Evolutionary conservation across 2,888 invertebrate species (phyloP).

Genomic region (Lasioglossum villosulum): DNA sequence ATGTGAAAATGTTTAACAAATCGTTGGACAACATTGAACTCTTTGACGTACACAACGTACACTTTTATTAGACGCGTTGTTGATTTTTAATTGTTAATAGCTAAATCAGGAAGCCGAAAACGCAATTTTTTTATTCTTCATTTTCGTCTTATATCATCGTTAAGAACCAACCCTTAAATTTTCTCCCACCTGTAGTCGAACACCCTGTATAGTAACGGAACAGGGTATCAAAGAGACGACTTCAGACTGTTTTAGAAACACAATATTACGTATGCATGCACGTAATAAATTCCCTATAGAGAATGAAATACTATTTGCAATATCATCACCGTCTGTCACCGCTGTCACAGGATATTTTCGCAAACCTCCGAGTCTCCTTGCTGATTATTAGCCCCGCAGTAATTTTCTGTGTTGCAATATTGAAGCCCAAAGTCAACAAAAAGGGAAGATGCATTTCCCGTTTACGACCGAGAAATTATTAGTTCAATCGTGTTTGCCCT

Average conservation of each 20-base stretch:
- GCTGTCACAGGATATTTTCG: background rate
- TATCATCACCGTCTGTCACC: background rate
- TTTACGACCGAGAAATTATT: background rate
- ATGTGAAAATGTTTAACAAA: too few species aligned
- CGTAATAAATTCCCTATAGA: background rate
- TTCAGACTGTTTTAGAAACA: background rate
- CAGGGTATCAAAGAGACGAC: accelerated
- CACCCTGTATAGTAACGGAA: too few species aligned
- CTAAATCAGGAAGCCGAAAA: too few species aligned
- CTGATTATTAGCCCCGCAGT: background rate
- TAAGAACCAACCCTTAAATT: too few species aligned
- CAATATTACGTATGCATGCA: background rate
- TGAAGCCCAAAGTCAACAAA: background rate
- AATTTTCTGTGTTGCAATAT: background rate
- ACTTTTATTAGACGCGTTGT: too few species aligned
- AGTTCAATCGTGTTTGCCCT: background rate
- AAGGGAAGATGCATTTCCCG: background rate
- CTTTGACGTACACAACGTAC: too few species aligned
- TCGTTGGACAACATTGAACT: too few species aligned
- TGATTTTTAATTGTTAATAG: too few species aligned
- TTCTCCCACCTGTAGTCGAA: too few species aligned
- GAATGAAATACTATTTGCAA: background rate
- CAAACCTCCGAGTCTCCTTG: background rate
- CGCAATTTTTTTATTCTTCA: too few species aligned
- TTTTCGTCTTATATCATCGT: too few species aligned